Evolutionary conservation across 1,140 invertebrate species (phyloP).

Genomic region (Dufourea novaeangliae): DNA sequence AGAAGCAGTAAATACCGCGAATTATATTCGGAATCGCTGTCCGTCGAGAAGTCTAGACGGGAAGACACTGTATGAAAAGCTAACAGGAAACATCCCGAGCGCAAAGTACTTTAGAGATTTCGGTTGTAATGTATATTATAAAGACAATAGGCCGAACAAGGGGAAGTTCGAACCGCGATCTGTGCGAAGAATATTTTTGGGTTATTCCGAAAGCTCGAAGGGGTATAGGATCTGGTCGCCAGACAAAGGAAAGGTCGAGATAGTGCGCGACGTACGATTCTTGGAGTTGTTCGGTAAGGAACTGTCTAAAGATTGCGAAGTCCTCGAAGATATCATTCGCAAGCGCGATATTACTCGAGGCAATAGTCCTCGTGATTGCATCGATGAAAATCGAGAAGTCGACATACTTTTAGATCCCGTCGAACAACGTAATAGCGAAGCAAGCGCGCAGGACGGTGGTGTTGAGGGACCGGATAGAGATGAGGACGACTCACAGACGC

Average conservation of each 20-base stretch:
- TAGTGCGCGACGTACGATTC: no score
- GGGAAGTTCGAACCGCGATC: neutral
- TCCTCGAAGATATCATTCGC: no score
- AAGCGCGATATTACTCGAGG: no score
- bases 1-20: neutral
- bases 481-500: no score
- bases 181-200: neutral
- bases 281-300: no score
- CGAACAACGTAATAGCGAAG: no score
- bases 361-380: no score
- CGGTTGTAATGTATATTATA: conserved; percentile 50
- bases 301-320: no score
- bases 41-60: neutral
- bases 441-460: no score
- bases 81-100: neutral
- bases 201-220: neutral
- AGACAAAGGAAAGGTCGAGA: neutral
- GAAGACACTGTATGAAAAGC: neutral
- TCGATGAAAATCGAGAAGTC: no score
- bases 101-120: neutral
- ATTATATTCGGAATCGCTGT: conserved; percentile 1
- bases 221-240: neutral
- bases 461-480: no score
- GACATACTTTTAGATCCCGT: no score
- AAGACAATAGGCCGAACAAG: neutral